Evolutionary conservation across 2,113 vertebrate species (phyloP), one percentile per base, ranked within the genome.

Genomic region (Pseudonaja textilis): DNA sequence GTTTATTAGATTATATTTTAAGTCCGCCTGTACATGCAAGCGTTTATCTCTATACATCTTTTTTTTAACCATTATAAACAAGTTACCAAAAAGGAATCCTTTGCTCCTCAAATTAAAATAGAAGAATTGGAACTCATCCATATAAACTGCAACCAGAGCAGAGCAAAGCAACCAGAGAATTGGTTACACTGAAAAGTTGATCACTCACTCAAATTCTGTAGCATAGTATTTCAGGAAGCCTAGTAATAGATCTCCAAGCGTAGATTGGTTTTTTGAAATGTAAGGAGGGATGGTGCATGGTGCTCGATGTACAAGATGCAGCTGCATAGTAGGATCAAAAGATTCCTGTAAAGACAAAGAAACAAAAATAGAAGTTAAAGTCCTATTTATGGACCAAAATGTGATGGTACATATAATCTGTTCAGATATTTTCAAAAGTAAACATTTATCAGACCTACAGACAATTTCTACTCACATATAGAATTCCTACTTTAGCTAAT

Each of bases 181-280:
- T 0, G 59, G 94, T 22, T 93, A 93, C n/a, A 91, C 29, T 91
- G 81, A 90, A 74, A 94, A 91, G 22, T 69, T 94, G 91, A 92
- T 92, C 95, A 97, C 98, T 98, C 98, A 99, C 99, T 98, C 99
- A 98, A 99, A 99, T 95, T 98, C 97, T 89, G 97, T 98, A 93
- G 98, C 98, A 96, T 99, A 99, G 94, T 99, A 99, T 96, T 98
- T 98, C 94, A 99, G 98, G 97, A 99, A 99, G 94, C 99, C 99
- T 96, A 99, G 93, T 89, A 99, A 96, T 92, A 99, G 98, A 87
- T 99, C 98, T 92, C 99, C 99, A 95, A 99, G 97, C 92, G 98
- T 98, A 26, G 98, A 98, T 93, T 96, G 96, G 95, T 99, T 99
- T 97, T 97, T 98, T 91, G 99, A 99, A 93, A 95, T 4, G 96